These are phyloP conservation scores for Bedellia somnulentella DNA, from an alignment of 2,888 invertebrate genomes.

Conservation along the genomic window DNA sequence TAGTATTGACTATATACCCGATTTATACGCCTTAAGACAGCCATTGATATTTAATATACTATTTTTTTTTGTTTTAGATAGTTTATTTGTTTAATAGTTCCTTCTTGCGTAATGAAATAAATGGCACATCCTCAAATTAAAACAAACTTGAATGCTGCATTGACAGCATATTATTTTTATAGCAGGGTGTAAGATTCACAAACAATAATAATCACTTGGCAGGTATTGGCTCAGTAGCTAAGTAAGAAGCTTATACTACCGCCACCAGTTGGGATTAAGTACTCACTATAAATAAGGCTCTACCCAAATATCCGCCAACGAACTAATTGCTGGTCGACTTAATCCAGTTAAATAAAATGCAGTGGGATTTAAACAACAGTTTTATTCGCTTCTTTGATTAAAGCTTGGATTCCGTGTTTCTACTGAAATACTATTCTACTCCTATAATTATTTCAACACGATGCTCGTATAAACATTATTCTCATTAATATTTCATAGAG, in stretches of 20 bases:
- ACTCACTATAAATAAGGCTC: conserved; percentile 31
- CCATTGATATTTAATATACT: too few relatives aligned
- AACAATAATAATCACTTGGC: conserved; percentile 15
- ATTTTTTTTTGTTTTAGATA: too few relatives aligned
- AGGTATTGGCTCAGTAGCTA: conserved; percentile 19
- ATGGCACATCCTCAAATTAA: background rate
- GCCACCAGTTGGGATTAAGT: conserved; percentile 19
- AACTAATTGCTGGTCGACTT: conserved; percentile 34
- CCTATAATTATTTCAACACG: background rate
- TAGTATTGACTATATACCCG: too few relatives aligned
- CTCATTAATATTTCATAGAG: background rate
- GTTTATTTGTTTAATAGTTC: too few relatives aligned
- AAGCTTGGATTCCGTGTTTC: background rate
- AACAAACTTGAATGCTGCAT: background rate
- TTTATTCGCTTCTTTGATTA: background rate
- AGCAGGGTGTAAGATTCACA: conserved; percentile 6
- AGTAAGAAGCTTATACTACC: conserved; percentile 24
- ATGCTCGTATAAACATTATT: background rate
- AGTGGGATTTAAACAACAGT: conserved; percentile 14
- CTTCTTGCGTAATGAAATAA: too few relatives aligned
- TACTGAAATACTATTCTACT: background rate
- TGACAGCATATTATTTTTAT: background rate
- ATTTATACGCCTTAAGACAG: too few relatives aligned
- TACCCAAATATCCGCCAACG: conserved; percentile 29
- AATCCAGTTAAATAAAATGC: conserved; percentile 40